Evolutionary conservation across 2,797 vertebrate species (phyloP), one percentile per base, ranked within the genome.

Genomic region (Vespertilio murinus): DNA sequence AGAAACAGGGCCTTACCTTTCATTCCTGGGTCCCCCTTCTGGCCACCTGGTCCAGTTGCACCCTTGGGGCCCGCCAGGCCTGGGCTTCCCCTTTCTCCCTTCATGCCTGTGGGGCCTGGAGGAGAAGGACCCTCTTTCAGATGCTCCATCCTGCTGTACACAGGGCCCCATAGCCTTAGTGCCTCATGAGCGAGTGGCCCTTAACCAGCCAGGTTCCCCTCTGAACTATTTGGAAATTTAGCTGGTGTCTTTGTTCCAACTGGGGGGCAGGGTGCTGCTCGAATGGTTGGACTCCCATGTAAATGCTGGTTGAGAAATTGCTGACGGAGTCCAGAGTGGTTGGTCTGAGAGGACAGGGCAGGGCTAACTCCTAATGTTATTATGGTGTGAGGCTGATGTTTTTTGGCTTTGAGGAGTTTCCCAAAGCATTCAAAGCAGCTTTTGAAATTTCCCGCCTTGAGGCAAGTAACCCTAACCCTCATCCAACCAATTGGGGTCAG

Each of bases 1-100:
- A 91, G 67, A 92, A 54, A 14, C 25, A 2, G 20, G 59, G 18
- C 10, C 88, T 94, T 94, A 96, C 98, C 98, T 83, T 74, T 97
- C 33, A 42, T 42, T 67, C 98, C 98, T 78, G 95, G 97, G 2
- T 87, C 73, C 33, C 98, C 97, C 23, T 95, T 97, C 14, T 6
- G 74, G n/a, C 96, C 98, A 8, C 6, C 0, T 5, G 3, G 49
- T 84, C 98, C 97, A 94, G 87, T 95, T 65, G 28, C 94, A 97
- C 98, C 98, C 70, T 3, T 0, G 4, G 0, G 5, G 35, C 98
- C 98, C 1, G 0, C 1, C 0, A 28, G 45, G 84, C 98, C 98
- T 0, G 30, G 96, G 61, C 0, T 85, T 93, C 98, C 98, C 90
- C 1, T 89, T 7, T 95, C 67, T 87, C 97, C 97, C 10, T 94